Base-by-base conservation (phyloP, 1,140 invertebrate species). In the Bombus sibiricus region DNA sequence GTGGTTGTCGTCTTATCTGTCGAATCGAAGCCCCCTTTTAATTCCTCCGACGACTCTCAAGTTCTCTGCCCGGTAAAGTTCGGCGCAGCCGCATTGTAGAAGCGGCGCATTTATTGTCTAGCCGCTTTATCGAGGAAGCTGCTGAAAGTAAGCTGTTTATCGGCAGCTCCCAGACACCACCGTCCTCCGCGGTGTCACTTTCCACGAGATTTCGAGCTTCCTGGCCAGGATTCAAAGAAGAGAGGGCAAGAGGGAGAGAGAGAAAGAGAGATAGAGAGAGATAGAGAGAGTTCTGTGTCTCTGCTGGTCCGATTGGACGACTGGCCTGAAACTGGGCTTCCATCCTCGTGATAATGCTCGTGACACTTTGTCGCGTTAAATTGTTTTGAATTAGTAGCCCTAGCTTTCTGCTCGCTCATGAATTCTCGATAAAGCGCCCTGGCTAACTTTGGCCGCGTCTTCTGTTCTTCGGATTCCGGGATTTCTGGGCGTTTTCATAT, bases 121-220 rank as follows among this genome's bases (percentile, higher is more conserved):
- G 81, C 43, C 71, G 68, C 76, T 89, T 87, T 87, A 90, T 89
- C 66, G 90, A 88, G 88, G 89, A 88, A 77, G 64, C 81, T 75
- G 66, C 73, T 84, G 88, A 91, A 91, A 89, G 87, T 89, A 91
- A 91, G 90, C 90, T 91, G 90, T 91, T 91, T 91, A 91, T 91
- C 90, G 88, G 81, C 86, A 81, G 81, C 68, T 81, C 53, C 74
- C 90, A 91, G 90, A 75, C 77, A 32, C 77, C 72, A 53, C 43
- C 62, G 79, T 75, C n/a, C 68, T 62, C 59, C 28, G 59, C 59
- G 59, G 59, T 62, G 59, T 62, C 59, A 62, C 59, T 62, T 73
- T 69, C 53, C 68, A 32, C 34, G 75, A 41, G 82, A n/a, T 28
- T n/a, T 25, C 71, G 66, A 73, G 79, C 76, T 47, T 43, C 25